Evolutionary conservation across 2,888 invertebrate species (phyloP).

Genomic region (Eulithis prunata): DNA sequence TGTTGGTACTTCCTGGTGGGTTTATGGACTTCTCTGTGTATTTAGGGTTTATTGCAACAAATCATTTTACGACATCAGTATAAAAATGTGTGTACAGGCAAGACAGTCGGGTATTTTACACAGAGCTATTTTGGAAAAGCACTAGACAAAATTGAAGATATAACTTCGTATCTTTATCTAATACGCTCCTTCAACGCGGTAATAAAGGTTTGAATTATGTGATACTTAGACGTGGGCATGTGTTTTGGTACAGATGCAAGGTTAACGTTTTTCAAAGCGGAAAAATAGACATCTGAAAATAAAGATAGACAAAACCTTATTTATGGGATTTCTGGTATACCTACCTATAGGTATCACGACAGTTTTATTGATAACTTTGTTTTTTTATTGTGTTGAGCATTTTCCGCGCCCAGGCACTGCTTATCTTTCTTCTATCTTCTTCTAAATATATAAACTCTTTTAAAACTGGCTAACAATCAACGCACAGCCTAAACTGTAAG

Average conservation of each 20-base stretch:
- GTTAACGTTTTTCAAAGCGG: neutral
- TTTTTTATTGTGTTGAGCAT: no score
- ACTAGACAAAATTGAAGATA: constrained; percentile 20
- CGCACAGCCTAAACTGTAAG: no score
- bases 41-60: constrained; percentile 36
- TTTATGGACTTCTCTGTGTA: constrained; percentile 28
- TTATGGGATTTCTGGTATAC: no score
- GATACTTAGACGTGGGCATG: neutral
- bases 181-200: constrained; percentile 32
- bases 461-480: no score
- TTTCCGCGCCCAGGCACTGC: no score
- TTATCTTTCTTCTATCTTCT: no score
- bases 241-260: neutral
- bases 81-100: constrained; percentile 1
- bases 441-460: no score
- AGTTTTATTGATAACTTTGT: no score
- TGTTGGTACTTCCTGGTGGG: constrained; percentile 31
- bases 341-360: no score
- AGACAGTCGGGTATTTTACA: neutral
- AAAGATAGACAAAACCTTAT: no score
- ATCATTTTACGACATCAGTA: constrained; percentile 26
- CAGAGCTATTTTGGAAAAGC: constrained; percentile 13
- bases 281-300: no score
- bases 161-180: constrained; percentile 23
- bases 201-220: constrained; percentile 23